Base-by-base conservation (phyloP, 2,797 vertebrate genomes). In the Clarias fuscus region DNA sequence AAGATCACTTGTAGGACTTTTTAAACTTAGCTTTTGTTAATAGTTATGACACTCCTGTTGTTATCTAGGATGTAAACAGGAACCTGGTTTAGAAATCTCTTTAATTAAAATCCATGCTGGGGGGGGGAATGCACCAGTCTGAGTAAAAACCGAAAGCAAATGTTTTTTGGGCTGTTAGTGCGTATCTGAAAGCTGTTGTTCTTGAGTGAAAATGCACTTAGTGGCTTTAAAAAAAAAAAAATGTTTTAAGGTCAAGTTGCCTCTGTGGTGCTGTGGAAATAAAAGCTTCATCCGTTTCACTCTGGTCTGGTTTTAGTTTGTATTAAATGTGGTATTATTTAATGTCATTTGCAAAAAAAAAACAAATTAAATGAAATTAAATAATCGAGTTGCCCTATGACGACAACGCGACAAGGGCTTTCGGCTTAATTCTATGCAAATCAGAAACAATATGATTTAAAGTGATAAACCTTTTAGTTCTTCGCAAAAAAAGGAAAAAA, bases 81-180 rank as follows among this genome's bases (percentile, higher is more conserved):
- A 70, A 37, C 48, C 48, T 85, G 30, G 40, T 72, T 62, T 87
- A 56, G 17, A 30, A 85, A 82, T n/a, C 85, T 61, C 84, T 86
- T 65, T 65, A 83, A 62, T 64, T 59, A 82, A 56, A 72, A 43
- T 61, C 67, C 53, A 76, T 79, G 82, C 73, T 86, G 77, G 33
- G 33, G 33, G 83, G 37, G 17, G 30, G 0, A 30, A 30, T 40
- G 85, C 82, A 88, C 71, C 30, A 81, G 53, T 82, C 65, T 67
- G 85, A 85, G 76, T 87, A 81, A 83, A 82, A 48, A 81, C 7
- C 14, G 18, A 7, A 33, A 17, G 43, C 18, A 58, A n/a, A 61
- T 27, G 10, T 1, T 37, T 37, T 76, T 24, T 6, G 71, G 33
- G 40, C 22, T 15, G 17, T 33, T 22, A 8, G 71, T 24, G 20